Percentiles rank a stretch among this genome's conserved stretches.
Evolutionary conservation across 2,888 invertebrate genomes (phyloP).

Genomic region (Andrena trimmerana): DNA sequence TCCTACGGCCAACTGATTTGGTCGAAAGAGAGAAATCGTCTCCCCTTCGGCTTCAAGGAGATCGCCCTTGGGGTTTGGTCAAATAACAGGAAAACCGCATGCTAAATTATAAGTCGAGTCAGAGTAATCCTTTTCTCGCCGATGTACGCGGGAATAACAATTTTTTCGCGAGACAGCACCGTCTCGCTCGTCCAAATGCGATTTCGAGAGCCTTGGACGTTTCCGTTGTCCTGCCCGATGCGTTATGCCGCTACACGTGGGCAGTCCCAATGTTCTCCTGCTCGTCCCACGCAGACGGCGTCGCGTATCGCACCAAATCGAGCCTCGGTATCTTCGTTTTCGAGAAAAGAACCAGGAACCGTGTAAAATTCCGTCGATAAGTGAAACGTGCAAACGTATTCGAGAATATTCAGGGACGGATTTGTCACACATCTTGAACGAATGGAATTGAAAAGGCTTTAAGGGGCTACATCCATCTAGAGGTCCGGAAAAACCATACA

Average conservation of each 20-base stretch:
- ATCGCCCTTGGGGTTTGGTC: neutral
- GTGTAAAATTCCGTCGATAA: slow-evolving; percentile 3
- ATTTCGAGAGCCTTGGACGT: slow-evolving; percentile 50
- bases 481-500: too few relatives aligned
- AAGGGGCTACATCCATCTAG: too few relatives aligned
- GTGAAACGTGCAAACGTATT: neutral
- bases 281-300: slow-evolving; percentile 61
- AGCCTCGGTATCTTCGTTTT: slow-evolving; percentile 29
- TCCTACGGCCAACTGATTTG: too few relatives aligned
- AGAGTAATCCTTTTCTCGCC: too few relatives aligned
- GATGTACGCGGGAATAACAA: too few relatives aligned
- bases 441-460: too few relatives aligned
- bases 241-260: slow-evolving; percentile 55
- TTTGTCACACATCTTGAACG: too few relatives aligned
- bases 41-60: neutral
- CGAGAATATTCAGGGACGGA: neutral
- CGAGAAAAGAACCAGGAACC: neutral
- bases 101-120: neutral
- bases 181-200: slow-evolving; percentile 8
- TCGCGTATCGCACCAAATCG: slow-evolving; percentile 61
- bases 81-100: neutral
- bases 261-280: slow-evolving; percentile 49
- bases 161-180: too few relatives aligned
- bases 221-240: slow-evolving; percentile 44
- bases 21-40: too few relatives aligned